Percentiles rank a stretch among this genome's conserved stretches.
Conservation (phyloP, 2,797 vertebrate species). For the Merluccius polli region DNA sequence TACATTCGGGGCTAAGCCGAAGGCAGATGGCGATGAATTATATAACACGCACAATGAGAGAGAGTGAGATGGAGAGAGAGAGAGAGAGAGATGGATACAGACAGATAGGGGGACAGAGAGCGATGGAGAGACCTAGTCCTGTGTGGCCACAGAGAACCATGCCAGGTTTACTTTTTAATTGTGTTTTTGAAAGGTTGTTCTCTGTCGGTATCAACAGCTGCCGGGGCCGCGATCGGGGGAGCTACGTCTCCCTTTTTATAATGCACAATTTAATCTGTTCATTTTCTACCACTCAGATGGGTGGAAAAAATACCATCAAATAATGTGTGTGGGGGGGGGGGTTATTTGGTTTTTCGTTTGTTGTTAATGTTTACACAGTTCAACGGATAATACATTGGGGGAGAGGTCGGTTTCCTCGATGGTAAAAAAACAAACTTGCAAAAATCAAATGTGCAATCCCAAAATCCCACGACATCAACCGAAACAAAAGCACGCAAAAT, state of each 20-base stretch:
- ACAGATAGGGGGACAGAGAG: neutral
- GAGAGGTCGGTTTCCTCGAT: neutral
- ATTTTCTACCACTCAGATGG: neutral
- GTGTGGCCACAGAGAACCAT: neutral
- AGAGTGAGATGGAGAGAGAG: constrained; percentile 13
- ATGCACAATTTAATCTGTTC: neutral
- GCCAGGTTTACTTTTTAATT: neutral
- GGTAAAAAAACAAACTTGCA: no score
- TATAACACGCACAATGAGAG: constrained; percentile 45
- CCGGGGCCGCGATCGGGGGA: neutral
- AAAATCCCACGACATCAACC: neutral
- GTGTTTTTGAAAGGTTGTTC: no score
- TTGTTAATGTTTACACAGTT: constrained; percentile 19
- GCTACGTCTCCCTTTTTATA: neutral
- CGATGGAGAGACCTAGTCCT: neutral
- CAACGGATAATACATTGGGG: constrained; percentile 8
- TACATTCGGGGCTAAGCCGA: constrained; percentile 46
- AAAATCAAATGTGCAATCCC: no score
- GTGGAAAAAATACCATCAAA: constrained; percentile 1
- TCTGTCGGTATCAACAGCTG: neutral
- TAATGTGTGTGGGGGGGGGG: no score
- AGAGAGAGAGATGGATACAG: neutral
- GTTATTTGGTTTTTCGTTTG: neutral
- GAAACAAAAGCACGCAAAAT: neutral
- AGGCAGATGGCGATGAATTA: constrained; percentile 71